Evolutionary conservation across 1,140 invertebrate species (phyloP).

Genomic region (Manduca sexta): DNA sequence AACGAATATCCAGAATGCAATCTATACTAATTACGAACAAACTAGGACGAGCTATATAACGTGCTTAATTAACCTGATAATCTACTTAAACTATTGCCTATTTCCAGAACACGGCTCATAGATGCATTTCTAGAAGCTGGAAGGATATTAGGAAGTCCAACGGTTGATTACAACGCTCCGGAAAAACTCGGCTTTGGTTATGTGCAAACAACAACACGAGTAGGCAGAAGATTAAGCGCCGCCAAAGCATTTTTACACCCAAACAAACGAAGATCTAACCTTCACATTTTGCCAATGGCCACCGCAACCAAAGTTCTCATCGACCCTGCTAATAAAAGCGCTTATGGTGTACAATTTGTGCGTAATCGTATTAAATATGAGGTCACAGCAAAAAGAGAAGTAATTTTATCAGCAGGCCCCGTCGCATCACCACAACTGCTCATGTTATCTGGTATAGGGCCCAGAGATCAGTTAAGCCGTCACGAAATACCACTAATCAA

Average conservation of each 20-base stretch:
- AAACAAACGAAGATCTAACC: constrained; percentile 76
- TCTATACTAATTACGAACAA: too few relatives aligned
- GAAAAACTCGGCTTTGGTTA: constrained; percentile 73
- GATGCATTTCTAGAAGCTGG: constrained; percentile 75
- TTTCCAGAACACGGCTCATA: constrained; percentile 69
- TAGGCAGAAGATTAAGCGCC: constrained; percentile 70
- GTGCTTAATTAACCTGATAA: neutral
- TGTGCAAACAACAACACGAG: constrained; percentile 78
- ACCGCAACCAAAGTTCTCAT: constrained; percentile 79
- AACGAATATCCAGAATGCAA: too few relatives aligned
- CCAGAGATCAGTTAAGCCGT: constrained; percentile 70
- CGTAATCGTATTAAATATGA: constrained; percentile 50
- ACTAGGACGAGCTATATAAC: too few relatives aligned
- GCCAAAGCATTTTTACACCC: constrained; percentile 76
- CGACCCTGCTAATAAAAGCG: constrained; percentile 74
- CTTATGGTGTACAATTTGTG: constrained; percentile 78
- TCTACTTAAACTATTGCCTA: neutral
- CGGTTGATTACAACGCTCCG: constrained; percentile 72
- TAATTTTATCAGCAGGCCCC: constrained; percentile 76
- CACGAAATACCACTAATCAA: constrained; percentile 67
- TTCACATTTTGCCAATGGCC: constrained; percentile 76
- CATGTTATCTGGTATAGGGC: constrained; percentile 80
- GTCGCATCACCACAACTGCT: constrained; percentile 77
- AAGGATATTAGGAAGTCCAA: constrained; percentile 70
- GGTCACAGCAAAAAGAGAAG: constrained; percentile 72